Evolutionary conservation across 2,888 invertebrate species (phyloP), one percentile per base, ranked within the genome.

Genomic region (Dicyrtomina minuta): DNA sequence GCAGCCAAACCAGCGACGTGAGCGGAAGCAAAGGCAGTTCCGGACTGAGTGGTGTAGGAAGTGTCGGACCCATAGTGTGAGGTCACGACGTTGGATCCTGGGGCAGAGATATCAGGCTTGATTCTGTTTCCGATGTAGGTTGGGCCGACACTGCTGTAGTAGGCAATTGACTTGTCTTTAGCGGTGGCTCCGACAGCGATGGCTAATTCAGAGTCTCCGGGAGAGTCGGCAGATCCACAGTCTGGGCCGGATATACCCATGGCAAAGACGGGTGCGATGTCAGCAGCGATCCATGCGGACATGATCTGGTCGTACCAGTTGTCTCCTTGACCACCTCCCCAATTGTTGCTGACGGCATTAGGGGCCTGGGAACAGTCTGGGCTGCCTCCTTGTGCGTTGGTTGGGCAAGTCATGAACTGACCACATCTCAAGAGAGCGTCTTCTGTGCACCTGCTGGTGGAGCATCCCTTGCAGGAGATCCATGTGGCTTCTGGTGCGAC

Each of bases 1-100:
- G n/a, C n/a, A n/a, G n/a, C n/a, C n/a, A n/a, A n/a, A n/a, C n/a
- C n/a, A n/a, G n/a, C n/a, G n/a, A n/a, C 71, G 22, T 71, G 71
- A 5, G 74, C 71, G 22, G 58, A 60, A 0, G 74, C 72, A 72
- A 75, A 72, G 12, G 53, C 60, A 0, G 70, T 70, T 26, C 70
- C 70, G 5, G 59, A 60, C 56, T 66, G 13, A 22, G 43, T 70
- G 26, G 51, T 20, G 53, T 70, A 70, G 15, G 43, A 66, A n/a
- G 49, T 66, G 46, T 70, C 66, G 22, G 49, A 13, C n/a, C 41
- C 41, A 41, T 59, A 15, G 44, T 39, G 59, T 17, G 70, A 59
- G 13, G 66, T 60, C 5, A 64, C 43, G 24, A 69, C 64, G 17
- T 20, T 33, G n/a, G 56, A 26, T 33, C 69, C 69, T 1, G 69